phyloP scores from a whole-genome alignment of 2,888 invertebrate species.

The Gasteruption jaculator region DNA sequence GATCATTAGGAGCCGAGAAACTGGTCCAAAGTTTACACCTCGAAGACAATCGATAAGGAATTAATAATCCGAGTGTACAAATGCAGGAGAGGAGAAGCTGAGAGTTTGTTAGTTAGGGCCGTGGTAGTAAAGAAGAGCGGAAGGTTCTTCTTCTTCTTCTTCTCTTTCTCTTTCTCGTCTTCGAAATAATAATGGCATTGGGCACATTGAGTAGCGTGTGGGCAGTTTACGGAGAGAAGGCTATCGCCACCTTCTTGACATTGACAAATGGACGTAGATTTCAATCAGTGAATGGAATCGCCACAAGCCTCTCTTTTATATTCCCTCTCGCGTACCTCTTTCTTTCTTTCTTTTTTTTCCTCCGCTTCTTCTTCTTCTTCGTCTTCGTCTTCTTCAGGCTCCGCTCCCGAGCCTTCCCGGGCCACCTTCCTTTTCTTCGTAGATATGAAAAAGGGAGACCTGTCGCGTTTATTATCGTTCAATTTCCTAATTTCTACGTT shows the following conservation, averaged over 20 bases:
- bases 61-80: slow-evolving; percentile 45
- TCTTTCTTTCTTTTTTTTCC: not conserved
- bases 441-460: too few relatives aligned
- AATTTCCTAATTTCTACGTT: too few relatives aligned
- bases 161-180: too few relatives aligned
- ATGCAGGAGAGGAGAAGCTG: too few relatives aligned
- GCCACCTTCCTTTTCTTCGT: slow-evolving; percentile 17
- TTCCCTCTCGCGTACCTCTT: slow-evolving; percentile 12
- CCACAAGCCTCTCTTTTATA: slow-evolving; percentile 47
- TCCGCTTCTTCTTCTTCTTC: slow-evolving; percentile 8
- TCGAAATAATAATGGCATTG: slow-evolving; percentile 48
- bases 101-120: slow-evolving; percentile 44
- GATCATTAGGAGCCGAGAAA: slow-evolving; percentile 20
- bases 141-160: too few relatives aligned
- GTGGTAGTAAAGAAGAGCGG: too few relatives aligned
- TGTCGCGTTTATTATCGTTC: too few relatives aligned
- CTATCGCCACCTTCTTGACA: slow-evolving; percentile 59
- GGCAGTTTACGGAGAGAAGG: slow-evolving; percentile 35
- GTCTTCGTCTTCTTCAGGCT: slow-evolving; percentile 1
- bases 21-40: slow-evolving; percentile 29
- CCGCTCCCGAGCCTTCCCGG: too few relatives aligned
- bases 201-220: slow-evolving; percentile 40
- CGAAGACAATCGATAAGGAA: slow-evolving; percentile 43
- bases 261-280: slow-evolving; percentile 76
- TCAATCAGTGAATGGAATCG: slow-evolving; percentile 65